A percentile compares a stretch with the other conserved stretches of the same genome.
Evolutionary conservation across 2,113 vertebrate genomes (phyloP).

Genomic region (Atlantisia rogersi): DNA sequence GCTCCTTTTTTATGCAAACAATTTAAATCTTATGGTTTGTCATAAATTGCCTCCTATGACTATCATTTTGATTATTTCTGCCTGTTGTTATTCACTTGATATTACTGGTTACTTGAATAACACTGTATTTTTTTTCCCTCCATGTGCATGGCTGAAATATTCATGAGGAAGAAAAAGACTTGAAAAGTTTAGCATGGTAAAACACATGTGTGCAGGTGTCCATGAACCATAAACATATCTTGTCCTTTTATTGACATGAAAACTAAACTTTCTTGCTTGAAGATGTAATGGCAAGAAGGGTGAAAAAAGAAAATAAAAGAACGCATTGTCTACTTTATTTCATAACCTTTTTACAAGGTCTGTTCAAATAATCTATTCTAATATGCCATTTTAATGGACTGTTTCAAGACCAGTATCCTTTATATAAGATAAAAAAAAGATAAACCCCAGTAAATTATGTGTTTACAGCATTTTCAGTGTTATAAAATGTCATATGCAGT

Average conservation of each 20-base stretch:
- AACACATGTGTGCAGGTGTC: accelerated
- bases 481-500: background rate
- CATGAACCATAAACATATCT: background rate
- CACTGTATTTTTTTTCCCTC: background rate
- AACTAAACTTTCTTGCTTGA: background rate
- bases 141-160: background rate
- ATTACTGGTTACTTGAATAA: background rate
- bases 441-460: background rate
- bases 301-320: background rate
- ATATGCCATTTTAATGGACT: background rate
- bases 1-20: background rate
- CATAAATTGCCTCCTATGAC: background rate
- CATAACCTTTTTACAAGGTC: background rate
- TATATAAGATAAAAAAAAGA: background rate
- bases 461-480: background rate
- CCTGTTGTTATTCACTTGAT: background rate
- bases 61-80: constrained; percentile 16
- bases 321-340: background rate
- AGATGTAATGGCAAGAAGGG: background rate
- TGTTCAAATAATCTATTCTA: background rate
- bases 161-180: background rate
- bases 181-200: background rate
- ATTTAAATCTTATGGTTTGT: background rate
- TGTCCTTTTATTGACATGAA: background rate
- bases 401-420: background rate